These are phyloP conservation scores for Anabas testudineus DNA, from an alignment of 2,797 vertebrate species.

Conservation along the genomic window DNA sequence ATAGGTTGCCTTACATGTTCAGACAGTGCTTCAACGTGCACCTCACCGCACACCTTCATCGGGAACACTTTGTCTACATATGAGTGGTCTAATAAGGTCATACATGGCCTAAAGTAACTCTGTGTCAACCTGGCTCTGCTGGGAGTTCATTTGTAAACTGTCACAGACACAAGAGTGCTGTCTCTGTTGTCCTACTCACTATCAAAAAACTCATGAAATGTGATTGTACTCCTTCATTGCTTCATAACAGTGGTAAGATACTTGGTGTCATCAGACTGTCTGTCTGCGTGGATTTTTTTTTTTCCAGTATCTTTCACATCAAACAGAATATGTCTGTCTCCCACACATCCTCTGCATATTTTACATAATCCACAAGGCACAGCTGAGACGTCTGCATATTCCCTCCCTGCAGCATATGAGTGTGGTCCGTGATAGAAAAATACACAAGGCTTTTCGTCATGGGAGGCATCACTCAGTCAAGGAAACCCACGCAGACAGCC, in stretches of 20 bases:
- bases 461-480: conserved; percentile 63
- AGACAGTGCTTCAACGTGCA: conserved; percentile 54
- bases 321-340: conserved; percentile 70
- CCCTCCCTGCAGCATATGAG: conserved; percentile 56
- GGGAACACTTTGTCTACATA: conserved; percentile 36
- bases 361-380: conserved; percentile 71
- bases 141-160: too few relatives aligned
- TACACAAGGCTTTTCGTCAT: conserved; percentile 72
- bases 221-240: not conserved
- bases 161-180: too few relatives aligned
- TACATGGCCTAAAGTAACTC: not conserved
- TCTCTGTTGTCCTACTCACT: conserved; percentile 25
- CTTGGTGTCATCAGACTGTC: conserved; percentile 67
- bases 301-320: conserved; percentile 66
- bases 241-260: conserved; percentile 35
- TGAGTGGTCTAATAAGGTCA: conserved; percentile 20
- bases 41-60: conserved; percentile 59
- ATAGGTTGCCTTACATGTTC: conserved; percentile 56
- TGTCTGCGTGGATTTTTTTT: conserved; percentile 68
- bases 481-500: conserved; percentile 55
- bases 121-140: too few relatives aligned
- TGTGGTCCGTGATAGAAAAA: conserved; percentile 71
- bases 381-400: conserved; percentile 67
- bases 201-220: conserved; percentile 28
- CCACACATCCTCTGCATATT: conserved; percentile 75